These are phyloP conservation scores for Melanotaenia nigrans DNA, from an alignment of 2,797 vertebrate genomes.

Conservation along the genomic window DNA sequence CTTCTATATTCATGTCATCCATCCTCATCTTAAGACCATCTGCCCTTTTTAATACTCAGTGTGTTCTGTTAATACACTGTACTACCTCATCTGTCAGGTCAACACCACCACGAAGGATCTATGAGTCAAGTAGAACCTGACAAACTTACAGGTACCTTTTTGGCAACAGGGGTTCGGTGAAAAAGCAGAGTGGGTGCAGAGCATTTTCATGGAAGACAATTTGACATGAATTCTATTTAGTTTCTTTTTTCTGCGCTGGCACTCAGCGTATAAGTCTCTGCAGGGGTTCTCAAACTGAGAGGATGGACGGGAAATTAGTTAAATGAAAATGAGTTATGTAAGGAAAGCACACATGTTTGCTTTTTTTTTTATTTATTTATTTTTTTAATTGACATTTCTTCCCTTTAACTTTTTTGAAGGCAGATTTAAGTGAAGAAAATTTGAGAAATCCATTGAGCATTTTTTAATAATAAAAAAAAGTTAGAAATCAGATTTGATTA, in stretches of 20 bases:
- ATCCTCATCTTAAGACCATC: conserved; percentile 65
- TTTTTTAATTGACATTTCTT: neutral
- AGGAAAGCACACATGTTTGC: too few species aligned
- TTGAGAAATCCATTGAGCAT: too few species aligned
- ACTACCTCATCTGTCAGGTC: conserved; percentile 87
- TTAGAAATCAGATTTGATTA: neutral
- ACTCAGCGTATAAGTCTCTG: neutral
- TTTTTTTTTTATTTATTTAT: too few species aligned
- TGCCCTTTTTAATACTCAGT: conserved; percentile 79
- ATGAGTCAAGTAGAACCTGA: conserved; percentile 71
- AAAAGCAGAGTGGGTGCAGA: neutral
- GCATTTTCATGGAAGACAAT: neutral
- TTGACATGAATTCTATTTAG: neutral
- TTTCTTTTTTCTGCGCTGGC: neutral
- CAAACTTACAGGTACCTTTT: conserved; percentile 22
- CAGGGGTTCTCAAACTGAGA: neutral
- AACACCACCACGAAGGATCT: conserved; percentile 84
- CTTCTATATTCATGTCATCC: conserved; percentile 31
- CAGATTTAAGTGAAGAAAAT: neutral
- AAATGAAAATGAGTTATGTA: neutral
- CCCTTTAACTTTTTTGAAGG: neutral
- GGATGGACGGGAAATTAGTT: neutral
- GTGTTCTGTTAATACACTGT: conserved; percentile 85
- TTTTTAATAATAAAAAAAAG: neutral
- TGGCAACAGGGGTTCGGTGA: neutral